phyloP scores from a whole-genome alignment of 2,113 vertebrate genomes.

The Verasper variegatus region DNA sequence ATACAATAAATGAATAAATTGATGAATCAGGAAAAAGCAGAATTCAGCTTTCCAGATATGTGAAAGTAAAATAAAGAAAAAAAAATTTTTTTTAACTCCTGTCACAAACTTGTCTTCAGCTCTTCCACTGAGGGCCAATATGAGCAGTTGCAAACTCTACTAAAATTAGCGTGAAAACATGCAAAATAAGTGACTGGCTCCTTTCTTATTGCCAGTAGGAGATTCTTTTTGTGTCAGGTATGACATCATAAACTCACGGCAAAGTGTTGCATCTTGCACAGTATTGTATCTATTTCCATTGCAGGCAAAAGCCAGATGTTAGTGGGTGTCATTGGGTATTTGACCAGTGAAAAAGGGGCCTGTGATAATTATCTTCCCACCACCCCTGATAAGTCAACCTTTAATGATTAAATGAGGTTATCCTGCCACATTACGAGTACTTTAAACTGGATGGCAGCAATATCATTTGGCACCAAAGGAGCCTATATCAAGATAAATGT shows the following conservation, averaged over 20 bases:
- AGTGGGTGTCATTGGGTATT: background rate
- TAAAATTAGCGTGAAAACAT: no score
- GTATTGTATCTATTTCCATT: no score
- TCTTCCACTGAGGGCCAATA: constrained; percentile 78
- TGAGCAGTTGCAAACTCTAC: constrained; percentile 58
- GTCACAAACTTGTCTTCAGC: constrained; percentile 39
- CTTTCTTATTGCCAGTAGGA: no score
- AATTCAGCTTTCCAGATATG: constrained; percentile 74
- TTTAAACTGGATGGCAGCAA: constrained; percentile 54
- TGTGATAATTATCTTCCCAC: constrained; percentile 53
- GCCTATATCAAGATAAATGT: constrained; percentile 52
- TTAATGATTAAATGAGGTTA: constrained; percentile 72
- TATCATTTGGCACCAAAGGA: constrained; percentile 44
- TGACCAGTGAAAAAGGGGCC: background rate
- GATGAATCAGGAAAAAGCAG: constrained; percentile 71
- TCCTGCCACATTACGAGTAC: constrained; percentile 30
- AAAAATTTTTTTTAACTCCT: constrained; percentile 32
- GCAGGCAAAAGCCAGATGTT: no score
- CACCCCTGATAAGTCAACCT: constrained; percentile 63
- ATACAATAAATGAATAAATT: constrained; percentile 24
- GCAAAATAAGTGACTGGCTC: no score
- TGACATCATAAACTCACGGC: no score
- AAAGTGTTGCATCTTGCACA: no score
- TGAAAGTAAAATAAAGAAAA: constrained; percentile 64
- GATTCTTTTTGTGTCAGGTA: no score